Evolutionary conservation across 2,113 vertebrate genomes (phyloP).

Genomic region (Leptocoma aspasia): DNA sequence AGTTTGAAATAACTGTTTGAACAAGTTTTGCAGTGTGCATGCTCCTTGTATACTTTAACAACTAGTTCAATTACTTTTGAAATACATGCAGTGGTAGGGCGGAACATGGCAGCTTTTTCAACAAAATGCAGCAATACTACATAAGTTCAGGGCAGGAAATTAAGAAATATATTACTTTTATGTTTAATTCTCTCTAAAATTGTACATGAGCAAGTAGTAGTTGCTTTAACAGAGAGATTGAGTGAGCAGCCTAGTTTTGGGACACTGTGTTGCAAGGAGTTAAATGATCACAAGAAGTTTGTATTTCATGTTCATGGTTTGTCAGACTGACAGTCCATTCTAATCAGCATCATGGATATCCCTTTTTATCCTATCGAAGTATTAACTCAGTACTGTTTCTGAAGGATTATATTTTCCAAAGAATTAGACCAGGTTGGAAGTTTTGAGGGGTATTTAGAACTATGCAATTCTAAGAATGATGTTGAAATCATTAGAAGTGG

Average conservation of each 20-base stretch:
- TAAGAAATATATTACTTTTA: background rate
- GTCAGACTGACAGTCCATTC: background rate
- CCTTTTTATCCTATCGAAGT: background rate
- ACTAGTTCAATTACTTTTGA: background rate
- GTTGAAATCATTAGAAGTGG: background rate
- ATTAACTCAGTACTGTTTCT: constrained; percentile 7
- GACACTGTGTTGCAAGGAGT: background rate
- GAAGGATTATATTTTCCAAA: constrained; percentile 26
- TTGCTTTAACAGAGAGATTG: background rate
- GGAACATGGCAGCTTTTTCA: background rate
- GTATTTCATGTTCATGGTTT: background rate
- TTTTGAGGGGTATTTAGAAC: background rate
- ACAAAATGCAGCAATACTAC: background rate
- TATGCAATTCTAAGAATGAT: background rate
- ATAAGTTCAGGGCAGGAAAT: background rate
- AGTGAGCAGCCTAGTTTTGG: background rate
- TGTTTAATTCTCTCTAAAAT: background rate
- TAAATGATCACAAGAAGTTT: constrained; percentile 25
- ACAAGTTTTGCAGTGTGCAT: background rate
- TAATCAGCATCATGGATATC: constrained; percentile 30
- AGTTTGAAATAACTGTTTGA: background rate
- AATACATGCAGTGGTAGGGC: background rate
- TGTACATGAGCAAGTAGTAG: background rate
- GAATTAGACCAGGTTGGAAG: background rate
- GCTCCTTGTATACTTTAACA: background rate